Percentiles rank a stretch among this genome's conserved stretches.
phyloP scores from a whole-genome alignment of 2,888 invertebrate species.

The Drosophila kanekoi region DNA sequence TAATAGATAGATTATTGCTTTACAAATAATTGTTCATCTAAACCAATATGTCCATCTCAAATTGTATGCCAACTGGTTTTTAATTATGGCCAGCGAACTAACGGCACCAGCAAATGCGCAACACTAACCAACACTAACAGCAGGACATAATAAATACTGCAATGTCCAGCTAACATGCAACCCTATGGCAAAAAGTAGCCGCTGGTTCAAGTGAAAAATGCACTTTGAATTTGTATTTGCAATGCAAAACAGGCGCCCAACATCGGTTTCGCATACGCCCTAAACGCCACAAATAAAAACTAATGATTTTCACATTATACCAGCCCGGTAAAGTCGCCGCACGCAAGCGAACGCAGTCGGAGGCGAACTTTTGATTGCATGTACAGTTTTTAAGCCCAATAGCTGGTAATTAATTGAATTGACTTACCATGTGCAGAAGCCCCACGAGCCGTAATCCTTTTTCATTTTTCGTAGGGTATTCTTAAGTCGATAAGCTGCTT shows the following conservation, averaged over 20 bases:
- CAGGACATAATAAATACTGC: constrained; percentile 52
- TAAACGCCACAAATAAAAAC: constrained; percentile 76
- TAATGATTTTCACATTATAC: constrained; percentile 72
- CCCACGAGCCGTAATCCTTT: neutral
- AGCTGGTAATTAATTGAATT: constrained; percentile 30
- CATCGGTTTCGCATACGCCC: constrained; percentile 31
- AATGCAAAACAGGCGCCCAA: constrained; percentile 45
- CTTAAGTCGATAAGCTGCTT: constrained; percentile 1
- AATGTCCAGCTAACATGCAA: constrained; percentile 61
- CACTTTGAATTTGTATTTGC: constrained; percentile 52
- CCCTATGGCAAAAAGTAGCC: neutral
- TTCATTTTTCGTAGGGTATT: constrained; percentile 24
- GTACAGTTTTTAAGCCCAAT: constrained; percentile 30
- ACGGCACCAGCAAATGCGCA: constrained; percentile 51
- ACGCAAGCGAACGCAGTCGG: constrained; percentile 43
- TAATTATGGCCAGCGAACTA: constrained; percentile 31
- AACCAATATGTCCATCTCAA: neutral
- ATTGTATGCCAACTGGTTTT: neutral
- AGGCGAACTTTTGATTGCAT: constrained; percentile 33
- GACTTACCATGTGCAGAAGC: neutral
- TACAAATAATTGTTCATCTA: neutral
- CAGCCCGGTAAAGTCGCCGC: constrained; percentile 27
- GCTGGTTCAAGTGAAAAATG: constrained; percentile 57
- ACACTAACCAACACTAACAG: constrained; percentile 46
- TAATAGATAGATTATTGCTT: neutral